Percentiles rank a stretch among this genome's conserved stretches.
These are phyloP conservation scores for Syritta pipiens DNA, from an alignment of 2,888 invertebrate species.

Conservation along the genomic window DNA sequence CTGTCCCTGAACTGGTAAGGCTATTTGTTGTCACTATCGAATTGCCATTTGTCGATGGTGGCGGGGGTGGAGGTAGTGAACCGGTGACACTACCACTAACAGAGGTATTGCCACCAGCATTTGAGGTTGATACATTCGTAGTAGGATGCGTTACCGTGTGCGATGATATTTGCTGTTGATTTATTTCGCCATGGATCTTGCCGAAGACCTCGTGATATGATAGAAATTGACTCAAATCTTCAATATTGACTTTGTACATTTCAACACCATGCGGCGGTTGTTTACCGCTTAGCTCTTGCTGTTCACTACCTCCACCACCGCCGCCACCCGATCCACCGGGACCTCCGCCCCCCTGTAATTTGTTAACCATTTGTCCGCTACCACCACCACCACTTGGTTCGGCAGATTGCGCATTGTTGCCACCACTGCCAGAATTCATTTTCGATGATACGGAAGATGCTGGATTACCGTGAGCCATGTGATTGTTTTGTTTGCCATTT, in stretches of 20 bases:
- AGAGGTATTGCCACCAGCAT: conserved; percentile 71
- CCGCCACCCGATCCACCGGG: conserved; percentile 73
- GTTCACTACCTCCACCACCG: conserved; percentile 73
- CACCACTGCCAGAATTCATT: conserved; percentile 70
- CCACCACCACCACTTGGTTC: conserved; percentile 38
- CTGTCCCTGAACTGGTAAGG: conserved; percentile 50
- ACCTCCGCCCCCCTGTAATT: conserved; percentile 67
- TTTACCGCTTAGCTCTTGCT: conserved; percentile 73
- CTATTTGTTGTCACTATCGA: conserved; percentile 69
- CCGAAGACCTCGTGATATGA: conserved; percentile 93
- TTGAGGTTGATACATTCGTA: conserved; percentile 75
- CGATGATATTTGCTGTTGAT: conserved; percentile 80
- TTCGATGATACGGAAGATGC: conserved; percentile 60
- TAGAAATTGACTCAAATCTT: conserved; percentile 90
- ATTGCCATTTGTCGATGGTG: conserved; percentile 55
- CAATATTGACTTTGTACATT: conserved; percentile 90
- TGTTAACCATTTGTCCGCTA: conserved; percentile 50
- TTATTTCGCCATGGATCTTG: conserved; percentile 81
- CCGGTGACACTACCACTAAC: conserved; percentile 62
- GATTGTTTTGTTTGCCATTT: conserved; percentile 70
- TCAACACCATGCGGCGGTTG: conserved; percentile 82
- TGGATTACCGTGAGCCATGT: conserved; percentile 64
- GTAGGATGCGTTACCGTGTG: conserved; percentile 78
- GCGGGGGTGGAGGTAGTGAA: conserved; percentile 61
- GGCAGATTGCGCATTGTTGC: conserved; percentile 64